Percentiles rank a stretch among this genome's conserved stretches.
These are phyloP conservation scores for Fukomys damarensis DNA, from an alignment of 2,113 vertebrate species.

Conservation along the genomic window DNA sequence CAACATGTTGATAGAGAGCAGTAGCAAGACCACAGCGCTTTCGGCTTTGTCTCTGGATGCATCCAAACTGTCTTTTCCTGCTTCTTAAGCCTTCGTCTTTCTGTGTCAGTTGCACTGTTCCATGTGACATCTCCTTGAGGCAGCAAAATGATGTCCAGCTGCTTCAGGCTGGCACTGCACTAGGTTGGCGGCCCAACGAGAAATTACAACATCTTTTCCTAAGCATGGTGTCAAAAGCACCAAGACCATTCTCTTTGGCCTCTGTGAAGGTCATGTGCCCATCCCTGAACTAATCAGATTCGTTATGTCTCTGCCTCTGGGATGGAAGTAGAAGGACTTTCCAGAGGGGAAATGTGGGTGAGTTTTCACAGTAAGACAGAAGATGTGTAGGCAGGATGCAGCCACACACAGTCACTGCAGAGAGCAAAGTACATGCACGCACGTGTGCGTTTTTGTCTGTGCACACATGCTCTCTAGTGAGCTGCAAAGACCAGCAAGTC, in stretches of 20 bases:
- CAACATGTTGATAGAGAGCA: background rate
- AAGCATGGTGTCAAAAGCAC: background rate
- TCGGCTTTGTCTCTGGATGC: background rate
- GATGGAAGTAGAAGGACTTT: background rate
- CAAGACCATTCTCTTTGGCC: background rate
- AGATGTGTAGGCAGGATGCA: background rate
- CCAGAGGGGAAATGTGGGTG: background rate
- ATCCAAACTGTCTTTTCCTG: background rate
- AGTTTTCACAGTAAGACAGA: background rate
- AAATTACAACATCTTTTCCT: background rate
- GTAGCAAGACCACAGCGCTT: background rate
- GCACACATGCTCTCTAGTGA: background rate
- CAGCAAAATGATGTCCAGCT: background rate
- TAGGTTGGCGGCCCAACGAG: background rate
- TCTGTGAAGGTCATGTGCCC: background rate
- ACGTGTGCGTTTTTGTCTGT: rapidly evolving
- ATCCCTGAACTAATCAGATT: background rate
- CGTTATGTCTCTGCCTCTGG: background rate
- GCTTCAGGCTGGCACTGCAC: background rate
- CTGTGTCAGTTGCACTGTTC: background rate
- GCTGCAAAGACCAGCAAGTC: background rate
- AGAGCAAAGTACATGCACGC: background rate
- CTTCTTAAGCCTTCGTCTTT: background rate
- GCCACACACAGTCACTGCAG: background rate
- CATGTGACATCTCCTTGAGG: background rate